phyloP scores from a whole-genome alignment of 2,888 invertebrate genomes.

The Copidosoma aretas region DNA sequence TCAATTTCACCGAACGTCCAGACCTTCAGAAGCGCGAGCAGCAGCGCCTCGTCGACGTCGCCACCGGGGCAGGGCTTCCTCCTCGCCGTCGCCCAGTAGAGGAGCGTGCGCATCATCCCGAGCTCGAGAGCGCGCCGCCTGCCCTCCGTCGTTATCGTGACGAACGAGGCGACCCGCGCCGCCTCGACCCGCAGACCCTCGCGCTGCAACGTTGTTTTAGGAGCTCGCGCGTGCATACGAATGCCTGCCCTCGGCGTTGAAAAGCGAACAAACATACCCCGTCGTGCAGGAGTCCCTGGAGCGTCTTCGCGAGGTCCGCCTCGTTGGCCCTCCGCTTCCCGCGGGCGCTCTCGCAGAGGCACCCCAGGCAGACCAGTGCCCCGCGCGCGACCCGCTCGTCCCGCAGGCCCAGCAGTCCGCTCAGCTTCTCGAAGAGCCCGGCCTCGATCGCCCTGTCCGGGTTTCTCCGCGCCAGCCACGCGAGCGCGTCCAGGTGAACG shows the following conservation, averaged over 20 bases:
- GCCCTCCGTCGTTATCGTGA: slow-evolving; percentile 46
- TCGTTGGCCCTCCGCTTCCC: slow-evolving; percentile 59
- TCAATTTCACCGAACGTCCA: neutral
- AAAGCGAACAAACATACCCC: slow-evolving; percentile 16
- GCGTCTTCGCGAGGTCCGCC: slow-evolving; percentile 51
- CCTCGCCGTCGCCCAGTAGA: neutral
- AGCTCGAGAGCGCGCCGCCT: slow-evolving; percentile 39
- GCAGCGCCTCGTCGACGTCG: neutral
- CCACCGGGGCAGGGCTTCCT: neutral
- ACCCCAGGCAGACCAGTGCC: slow-evolving; percentile 55
- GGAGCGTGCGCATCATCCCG: neutral
- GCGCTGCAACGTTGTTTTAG: slow-evolving; percentile 42
- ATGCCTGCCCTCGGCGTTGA: neutral
- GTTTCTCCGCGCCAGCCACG: slow-evolving; percentile 56
- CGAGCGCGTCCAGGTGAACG: slow-evolving; percentile 58
- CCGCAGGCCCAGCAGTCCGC: slow-evolving; percentile 50
- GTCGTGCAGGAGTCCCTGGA: slow-evolving; percentile 55
- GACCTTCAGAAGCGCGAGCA: slow-evolving; percentile 30
- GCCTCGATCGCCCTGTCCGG: slow-evolving; percentile 58
- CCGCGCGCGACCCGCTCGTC: slow-evolving; percentile 50
- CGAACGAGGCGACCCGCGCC: slow-evolving; percentile 44
- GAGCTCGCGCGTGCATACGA: neutral
- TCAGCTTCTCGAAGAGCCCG: slow-evolving; percentile 57
- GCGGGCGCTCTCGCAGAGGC: slow-evolving; percentile 53
- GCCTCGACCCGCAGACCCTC: slow-evolving; percentile 43